Base-by-base conservation (phyloP, 2,113 vertebrate species). In the Plecotus auritus region DNA sequence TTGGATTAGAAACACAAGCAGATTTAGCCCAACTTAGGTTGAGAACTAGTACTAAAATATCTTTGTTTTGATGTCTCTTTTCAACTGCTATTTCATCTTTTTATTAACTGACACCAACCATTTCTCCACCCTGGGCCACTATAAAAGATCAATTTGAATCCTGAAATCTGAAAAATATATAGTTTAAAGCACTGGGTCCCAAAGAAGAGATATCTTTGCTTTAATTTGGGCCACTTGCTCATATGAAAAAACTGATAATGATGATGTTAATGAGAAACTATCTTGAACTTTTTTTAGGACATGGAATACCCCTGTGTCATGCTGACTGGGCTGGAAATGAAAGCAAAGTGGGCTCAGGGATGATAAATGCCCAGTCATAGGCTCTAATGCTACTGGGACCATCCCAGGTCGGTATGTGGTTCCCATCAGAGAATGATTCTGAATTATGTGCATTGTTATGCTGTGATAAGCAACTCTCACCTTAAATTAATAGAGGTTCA, bases 1-100 rank as follows among this genome's bases (percentile, higher is more conserved):
- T 22, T 74, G 49, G 12, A 40, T 35, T 26, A 77, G 54, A 42
- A 45, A 49, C 59, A 37, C 7, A 87, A 91, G 61, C 13, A 56
- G 83, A 72, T 74, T 72, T 77, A 7, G n/a, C 1, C n/a, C 73
- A 42, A 51, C 11, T 78, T n/a, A 49, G 32, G 56, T 2, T 84
- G 77, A 78, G 6, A 47, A 69, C 26, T 42, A 56, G 30, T 37
- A 56, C 10, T 30, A 42, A 32, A 32, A 18, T 67, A 69, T 64
- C n/a, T 95, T 59, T 90, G 81, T 56, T 59, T 90, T 69, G 45
- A 86, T 78, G 47, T 47, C 69, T 54, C 7, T 94, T 85, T 88
- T 51, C 11, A 35, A 78, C 17, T 49, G 42, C 66, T 61, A 37
- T 42, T 82, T 88, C 85, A 85, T 30, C 73, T 42, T 70, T 84